A percentile compares a stretch with the other conserved stretches of the same genome.
phyloP scores from a whole-genome alignment of 2,888 invertebrate species.

The Entomobrya multifasciata region DNA sequence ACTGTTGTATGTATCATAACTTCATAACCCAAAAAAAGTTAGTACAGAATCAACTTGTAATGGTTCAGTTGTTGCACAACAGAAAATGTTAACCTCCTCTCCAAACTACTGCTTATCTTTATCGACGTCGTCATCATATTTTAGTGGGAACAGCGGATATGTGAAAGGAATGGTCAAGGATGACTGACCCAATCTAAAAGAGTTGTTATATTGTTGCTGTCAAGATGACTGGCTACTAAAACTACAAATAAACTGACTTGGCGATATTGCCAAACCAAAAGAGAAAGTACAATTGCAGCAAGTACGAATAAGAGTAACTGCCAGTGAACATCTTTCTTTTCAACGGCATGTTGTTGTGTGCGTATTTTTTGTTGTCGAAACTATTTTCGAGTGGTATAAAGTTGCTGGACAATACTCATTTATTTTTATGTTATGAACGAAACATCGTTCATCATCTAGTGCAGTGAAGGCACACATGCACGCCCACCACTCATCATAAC shows the following conservation, averaged over 20 bases:
- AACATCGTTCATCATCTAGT: conserved; percentile 76
- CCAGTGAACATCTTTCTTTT: not conserved
- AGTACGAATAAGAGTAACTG: not conserved
- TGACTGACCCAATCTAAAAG: conserved; percentile 67
- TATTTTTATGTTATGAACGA: conserved; percentile 64
- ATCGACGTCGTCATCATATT: conserved; percentile 33
- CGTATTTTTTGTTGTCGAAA: not conserved
- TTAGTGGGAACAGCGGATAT: not conserved
- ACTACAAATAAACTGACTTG: not conserved
- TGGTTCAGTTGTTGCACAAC: conserved; percentile 63
- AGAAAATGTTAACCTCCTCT: not conserved
- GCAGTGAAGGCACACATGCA: not conserved
- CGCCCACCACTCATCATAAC: conserved; percentile 62
- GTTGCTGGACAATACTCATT: conserved; percentile 68
- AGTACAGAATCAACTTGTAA: conserved; percentile 45
- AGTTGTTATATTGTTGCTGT: conserved; percentile 62
- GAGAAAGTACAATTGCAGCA: conserved; percentile 15
- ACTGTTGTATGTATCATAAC: not conserved
- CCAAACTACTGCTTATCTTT: conserved; percentile 35
- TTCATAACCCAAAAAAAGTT: conserved; percentile 37
- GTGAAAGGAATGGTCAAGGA: conserved; percentile 57
- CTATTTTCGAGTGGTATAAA: not conserved
- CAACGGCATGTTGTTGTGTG: not conserved
- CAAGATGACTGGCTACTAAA: not conserved
- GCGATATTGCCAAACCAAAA: not conserved